These are phyloP conservation scores for Palythoa grandiflora DNA, from an alignment of 92 coral and sea anemone genomes.

Conservation along the genomic window DNA sequence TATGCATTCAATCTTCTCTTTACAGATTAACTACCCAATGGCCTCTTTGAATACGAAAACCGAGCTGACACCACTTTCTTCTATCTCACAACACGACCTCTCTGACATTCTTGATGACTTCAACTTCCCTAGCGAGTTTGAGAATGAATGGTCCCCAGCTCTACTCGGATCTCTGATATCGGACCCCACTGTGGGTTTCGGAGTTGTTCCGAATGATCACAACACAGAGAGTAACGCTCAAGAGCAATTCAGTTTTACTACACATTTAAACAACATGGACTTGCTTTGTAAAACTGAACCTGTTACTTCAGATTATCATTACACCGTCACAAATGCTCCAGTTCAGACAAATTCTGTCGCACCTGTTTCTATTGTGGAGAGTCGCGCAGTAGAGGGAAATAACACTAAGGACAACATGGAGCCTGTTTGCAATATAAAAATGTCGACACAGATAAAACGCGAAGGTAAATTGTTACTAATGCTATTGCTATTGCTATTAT, in stretches of 20 bases:
- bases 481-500: not conserved
- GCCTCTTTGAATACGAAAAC: slow-evolving; percentile 19
- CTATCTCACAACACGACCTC: slow-evolving; percentile 25
- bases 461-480: slow-evolving; percentile 10
- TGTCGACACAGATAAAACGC: slow-evolving; percentile 15
- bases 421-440: not conserved
- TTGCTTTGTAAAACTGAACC: slow-evolving; percentile 26
- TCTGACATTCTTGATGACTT: slow-evolving; percentile 25
- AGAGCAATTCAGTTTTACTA: slow-evolving; percentile 11
- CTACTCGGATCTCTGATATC: slow-evolving; percentile 11
- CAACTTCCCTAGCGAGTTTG: slow-evolving; percentile 15
- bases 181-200: not conserved
- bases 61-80: slow-evolving; percentile 13
- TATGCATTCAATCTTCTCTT: not conserved
- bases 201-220: not conserved
- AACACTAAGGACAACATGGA: not conserved
- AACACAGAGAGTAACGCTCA: not conserved
- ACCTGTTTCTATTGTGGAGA: not conserved
- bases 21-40: slow-evolving; percentile 30
- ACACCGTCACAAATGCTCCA: not conserved
- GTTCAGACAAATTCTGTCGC: slow-evolving; percentile 18
- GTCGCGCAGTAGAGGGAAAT: not conserved
- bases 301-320: not conserved
- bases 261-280: slow-evolving; percentile 24
- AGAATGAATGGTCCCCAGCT: slow-evolving; percentile 27